These are phyloP conservation scores for Euglossa dilemma DNA, from an alignment of 1,140 invertebrate genomes.

Conservation along the genomic window DNA sequence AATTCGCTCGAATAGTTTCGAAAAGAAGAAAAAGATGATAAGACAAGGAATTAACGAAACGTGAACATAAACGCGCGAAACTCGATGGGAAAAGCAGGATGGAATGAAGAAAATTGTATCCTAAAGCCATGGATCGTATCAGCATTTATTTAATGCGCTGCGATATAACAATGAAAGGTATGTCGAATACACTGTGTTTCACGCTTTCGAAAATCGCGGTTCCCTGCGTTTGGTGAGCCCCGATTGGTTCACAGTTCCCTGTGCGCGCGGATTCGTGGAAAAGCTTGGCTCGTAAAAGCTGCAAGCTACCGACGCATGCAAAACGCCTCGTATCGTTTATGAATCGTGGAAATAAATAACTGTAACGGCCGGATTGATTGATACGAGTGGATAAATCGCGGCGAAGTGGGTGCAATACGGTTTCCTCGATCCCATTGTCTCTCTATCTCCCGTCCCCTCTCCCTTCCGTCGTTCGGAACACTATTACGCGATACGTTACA, in stretches of 20 bases:
- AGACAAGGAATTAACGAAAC: too few relatives aligned
- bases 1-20: too few relatives aligned
- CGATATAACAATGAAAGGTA: constrained; percentile 72
- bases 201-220: constrained; percentile 22
- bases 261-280: neutral
- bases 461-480: neutral
- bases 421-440: neutral
- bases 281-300: neutral
- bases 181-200: constrained; percentile 66
- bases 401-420: constrained; percentile 33
- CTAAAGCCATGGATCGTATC: neutral
- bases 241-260: too few relatives aligned
- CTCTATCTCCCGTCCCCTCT: too few relatives aligned
- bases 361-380: constrained; percentile 56
- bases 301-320: neutral
- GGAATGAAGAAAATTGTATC: neutral
- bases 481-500: constrained; percentile 39
- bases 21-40: too few relatives aligned
- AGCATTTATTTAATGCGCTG: constrained; percentile 67
- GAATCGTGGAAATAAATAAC: constrained; percentile 59
- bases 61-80: too few relatives aligned
- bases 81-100: neutral
- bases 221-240: too few relatives aligned
- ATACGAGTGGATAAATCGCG: constrained; percentile 59
- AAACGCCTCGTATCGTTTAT: constrained; percentile 14